Evolutionary conservation across 2,113 vertebrate genomes (phyloP), one percentile per base, ranked within the genome.

Genomic region (Himantopus leucocephalus): DNA sequence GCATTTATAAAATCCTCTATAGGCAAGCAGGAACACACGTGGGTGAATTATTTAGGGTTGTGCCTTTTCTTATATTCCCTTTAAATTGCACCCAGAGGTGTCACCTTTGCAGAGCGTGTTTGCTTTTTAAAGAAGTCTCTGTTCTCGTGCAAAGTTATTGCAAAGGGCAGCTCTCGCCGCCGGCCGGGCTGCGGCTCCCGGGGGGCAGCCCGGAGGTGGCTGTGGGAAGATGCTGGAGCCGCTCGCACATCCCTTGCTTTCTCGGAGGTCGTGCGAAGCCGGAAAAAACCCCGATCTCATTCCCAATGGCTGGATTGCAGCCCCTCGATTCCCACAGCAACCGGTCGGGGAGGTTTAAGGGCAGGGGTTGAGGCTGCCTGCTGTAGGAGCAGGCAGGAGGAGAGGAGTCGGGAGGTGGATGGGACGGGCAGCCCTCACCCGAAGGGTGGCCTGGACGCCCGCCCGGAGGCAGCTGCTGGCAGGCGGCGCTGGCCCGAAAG

Each of bases 391-490:
- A 52, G 32, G 59, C n/a, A 62, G 29, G 23, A 67, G 79, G 56
- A 48, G 85, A 53, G 63, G n/a, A 91, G n/a, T 2, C 1, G 3
- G n/a, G 23, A 0, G 5, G 43, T 5, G 74, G 66, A 6, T 21
- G 71, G 59, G 34, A 70, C 39, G 63, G 71, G 85, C 81, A 94
- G 88, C 75, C 53, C 53, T 85, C 24, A 9, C 43, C 95, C 83
- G 0, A 85, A 81, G 70, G 74, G 23, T 83, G 74, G 29, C 59
- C 86, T 97, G 97, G 96, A 89, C 82, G 29, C 10, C 16, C 68
- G 85, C 91, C 92, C 35, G 0, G 92, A 62, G 95, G 89, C 96
- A 77, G 92, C 89, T 84, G 93, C 94, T 96, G 95, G 91, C 95
- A 96, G 79, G 67, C 12, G 0, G 14, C 13, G 18, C 55, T 1